Evolutionary conservation across 2,113 vertebrate genomes (phyloP), one percentile per base, ranked within the genome.

Genomic region (Erinaceus europaeus): DNA sequence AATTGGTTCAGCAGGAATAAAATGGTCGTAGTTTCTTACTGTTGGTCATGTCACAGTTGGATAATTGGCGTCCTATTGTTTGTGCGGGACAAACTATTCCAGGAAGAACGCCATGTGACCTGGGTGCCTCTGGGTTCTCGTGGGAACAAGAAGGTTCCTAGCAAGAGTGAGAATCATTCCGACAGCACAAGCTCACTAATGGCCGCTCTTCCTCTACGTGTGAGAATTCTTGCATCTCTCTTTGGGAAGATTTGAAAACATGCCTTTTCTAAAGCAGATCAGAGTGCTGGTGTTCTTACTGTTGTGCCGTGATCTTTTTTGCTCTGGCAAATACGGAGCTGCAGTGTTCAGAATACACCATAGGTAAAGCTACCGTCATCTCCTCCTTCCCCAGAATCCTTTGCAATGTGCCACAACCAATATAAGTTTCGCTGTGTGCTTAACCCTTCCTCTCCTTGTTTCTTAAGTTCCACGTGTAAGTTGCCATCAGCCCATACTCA

Each of bases 11-110:
- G 69, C 69, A 71, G 89, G 88, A 94, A 94, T 77, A 86, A 90
- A 84, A 90, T 34, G 40, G 44, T 79, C 27, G 52, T 68, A n/a
- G 48, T 83, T 79, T 72, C 34, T 92, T 62, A 90, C 64, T 94
- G 74, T 86, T 79, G 89, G 55, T 94, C 83, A 72, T 91, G 61
- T 71, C 52, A 79, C 71, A 48, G 40, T 78, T 88, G 65, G 82
- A 46, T 88, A 89, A 89, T 75, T 91, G 89, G 83, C 86, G 90
- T 93, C 71, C 75, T 81, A 91, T 92, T 93, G 89, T 95, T 95
- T 92, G 71, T 78, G 32, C 83, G 80, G 90, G 76, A 90, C 75
- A 86, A 92, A 92, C 75, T 92, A 92, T 90, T 88, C 92, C 90
- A 92, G 94, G 90, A 93, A 94, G 68, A 88, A 68, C 36, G 57